These are phyloP conservation scores for Onychostruthus taczanowskii DNA, from an alignment of 2,113 vertebrate species.

Conservation along the genomic window DNA sequence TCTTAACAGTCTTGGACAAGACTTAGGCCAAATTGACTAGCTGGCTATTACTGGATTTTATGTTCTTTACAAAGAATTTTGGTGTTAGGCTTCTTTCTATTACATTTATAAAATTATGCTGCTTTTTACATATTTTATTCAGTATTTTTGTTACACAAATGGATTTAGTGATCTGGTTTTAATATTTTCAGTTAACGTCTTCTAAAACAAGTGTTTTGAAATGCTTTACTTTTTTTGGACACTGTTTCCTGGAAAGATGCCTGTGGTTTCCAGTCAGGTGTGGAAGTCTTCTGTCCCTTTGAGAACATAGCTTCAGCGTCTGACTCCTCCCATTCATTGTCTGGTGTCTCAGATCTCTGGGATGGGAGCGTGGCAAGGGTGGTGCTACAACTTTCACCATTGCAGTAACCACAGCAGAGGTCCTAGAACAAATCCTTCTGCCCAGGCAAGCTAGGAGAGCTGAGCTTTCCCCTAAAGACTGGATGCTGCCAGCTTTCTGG, in stretches of 20 bases:
- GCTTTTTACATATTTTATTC: not conserved
- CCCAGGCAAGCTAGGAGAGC: not conserved
- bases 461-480: not conserved
- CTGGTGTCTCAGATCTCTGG: not conserved
- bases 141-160: not conserved
- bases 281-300: not conserved
- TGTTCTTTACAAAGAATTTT: not conserved
- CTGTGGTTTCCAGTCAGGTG: not conserved
- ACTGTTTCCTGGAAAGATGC: not conserved
- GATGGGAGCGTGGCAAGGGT: not conserved
- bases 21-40: not conserved
- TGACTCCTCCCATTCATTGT: not conserved
- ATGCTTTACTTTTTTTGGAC: not conserved
- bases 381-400: not conserved
- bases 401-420: not conserved
- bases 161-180: not conserved
- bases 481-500: not conserved
- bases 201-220: not conserved
- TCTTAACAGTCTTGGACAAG: not conserved
- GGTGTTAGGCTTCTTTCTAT: not conserved
- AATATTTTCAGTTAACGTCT: not conserved
- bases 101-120: not conserved
- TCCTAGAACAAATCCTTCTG: not conserved
- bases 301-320: not conserved
- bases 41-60: not conserved